Evolutionary conservation across 2,888 invertebrate genomes (phyloP), one percentile per base, ranked within the genome.

Genomic region (Cataglyphis albicans): DNA sequence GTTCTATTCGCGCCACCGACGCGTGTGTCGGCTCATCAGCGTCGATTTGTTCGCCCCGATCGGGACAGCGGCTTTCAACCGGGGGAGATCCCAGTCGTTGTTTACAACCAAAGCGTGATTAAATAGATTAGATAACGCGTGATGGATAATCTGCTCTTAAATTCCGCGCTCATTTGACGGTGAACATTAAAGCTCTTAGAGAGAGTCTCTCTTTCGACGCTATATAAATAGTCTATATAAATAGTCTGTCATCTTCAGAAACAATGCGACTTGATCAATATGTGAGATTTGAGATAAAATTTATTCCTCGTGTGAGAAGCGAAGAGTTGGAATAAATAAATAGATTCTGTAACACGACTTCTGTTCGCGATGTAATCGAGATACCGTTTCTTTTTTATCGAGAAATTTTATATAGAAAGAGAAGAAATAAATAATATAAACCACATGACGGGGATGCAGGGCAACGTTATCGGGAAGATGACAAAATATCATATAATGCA

Each of bases 31-130:
- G 21, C 57, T 78, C 68, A 78, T 78, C 68, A 68, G 78, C 32
- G 59, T 10, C 78, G 78, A 78, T 68, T 78, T 59, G 68, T 59
- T 57, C 76, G 57, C n/a, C 41, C n/a, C 41, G 68, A 68, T 68
- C 57, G 41, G 65, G 41, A 67, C 29, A 29, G 67, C 75, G 35
- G 63, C 21, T 21, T 44, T 29, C 38, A 57, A 21, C 12, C 38
- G 44, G 29, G 25, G 25, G 25, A 25, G 25, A 15, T 57, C 65
- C 76, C n/a, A 9, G 32, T 68, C 44, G 68, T 59, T 57, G 44
- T 59, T 78, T 68, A 78, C 57, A 65, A 65, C 55, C 76, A n/a
- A n/a, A 38, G 15, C 78, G 59, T 78, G 32, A 78, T 68, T 59
- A 68, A 68, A 59, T 78, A 68, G 57, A 76, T 57, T 1, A 18